Base-by-base conservation (phyloP, 1,140 invertebrate genomes). In the Trichoplusia ni region DNA sequence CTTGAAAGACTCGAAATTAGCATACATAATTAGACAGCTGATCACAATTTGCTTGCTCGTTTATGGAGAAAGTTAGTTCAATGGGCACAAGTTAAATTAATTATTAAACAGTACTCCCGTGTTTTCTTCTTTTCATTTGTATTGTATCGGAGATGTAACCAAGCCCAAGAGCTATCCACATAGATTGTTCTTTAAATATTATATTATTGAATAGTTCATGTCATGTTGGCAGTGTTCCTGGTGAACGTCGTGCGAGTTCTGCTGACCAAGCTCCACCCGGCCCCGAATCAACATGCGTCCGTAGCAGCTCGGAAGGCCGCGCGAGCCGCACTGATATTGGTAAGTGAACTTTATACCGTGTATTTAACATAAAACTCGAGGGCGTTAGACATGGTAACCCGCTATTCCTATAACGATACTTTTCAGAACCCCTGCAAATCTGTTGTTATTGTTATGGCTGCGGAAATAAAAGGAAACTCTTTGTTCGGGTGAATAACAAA, bases 271-370 rank as follows among this genome's bases (percentile, higher is more conserved):
- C 90, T 98, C 53, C 92, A 95, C 81, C 95, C 95, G 7, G 86
- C 91, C 35, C 93, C 93, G 61, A 93, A 92, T 2, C 90, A 92
- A 56, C 91, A 91, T 0, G 86, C 90, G 1, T 89, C 90, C 0
- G 33, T 90, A 42, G 91, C 91, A 14, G 87, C 91, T 6, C 75
- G 82, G 16, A 88, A 92, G 56, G 91, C 92, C 0, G 86, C 90
- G 4, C 88, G 96, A 65, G 97, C 96, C 0, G 96, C 96, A 0
- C 90, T 97, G 16, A 94, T 98, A 35, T 90, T 98, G 58, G 94
- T 97, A 60, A 77, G 69, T 42, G 4, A 14, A 16, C 4, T 38
- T 4, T 38, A 35, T 35, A 2, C n/a, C 7, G 25, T 27, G 3
- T 27, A 27, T 27, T 27, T 7, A 4, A 27, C 7, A 27, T 3